These are phyloP conservation scores for Patella vulgata DNA, from an alignment of 1,140 invertebrate genomes.

Conservation along the genomic window DNA sequence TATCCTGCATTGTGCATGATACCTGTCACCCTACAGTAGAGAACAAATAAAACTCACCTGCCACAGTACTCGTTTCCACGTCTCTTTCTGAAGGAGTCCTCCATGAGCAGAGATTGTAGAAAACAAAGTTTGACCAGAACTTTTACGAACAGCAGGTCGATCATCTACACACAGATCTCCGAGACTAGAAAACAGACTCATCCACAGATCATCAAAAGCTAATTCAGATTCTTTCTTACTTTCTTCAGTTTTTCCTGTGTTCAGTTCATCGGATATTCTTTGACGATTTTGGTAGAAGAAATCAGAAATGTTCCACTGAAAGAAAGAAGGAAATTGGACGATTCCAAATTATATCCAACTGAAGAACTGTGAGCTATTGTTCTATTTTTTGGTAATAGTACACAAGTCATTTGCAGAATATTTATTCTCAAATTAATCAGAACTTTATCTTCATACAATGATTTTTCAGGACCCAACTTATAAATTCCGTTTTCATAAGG, in stretches of 20 bases:
- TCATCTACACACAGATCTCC: constrained; percentile 95
- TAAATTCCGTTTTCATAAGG: no score
- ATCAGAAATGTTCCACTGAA: constrained; percentile 97
- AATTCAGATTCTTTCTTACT: constrained; percentile 20
- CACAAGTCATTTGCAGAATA: no score
- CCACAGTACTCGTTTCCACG: constrained; percentile 78
- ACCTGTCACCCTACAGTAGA: no score
- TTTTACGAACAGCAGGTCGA: constrained; percentile 94
- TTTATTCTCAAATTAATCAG: no score
- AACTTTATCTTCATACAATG: no score
- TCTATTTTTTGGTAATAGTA: no score
- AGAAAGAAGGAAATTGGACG: constrained; percentile 38
- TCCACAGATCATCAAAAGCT: constrained; percentile 93
- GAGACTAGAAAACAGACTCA: constrained; percentile 90
- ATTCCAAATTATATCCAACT: no score
- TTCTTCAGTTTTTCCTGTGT: constrained; percentile 23
- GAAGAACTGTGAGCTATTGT: no score
- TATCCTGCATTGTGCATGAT: no score
- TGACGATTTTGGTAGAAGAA: constrained; percentile 96
- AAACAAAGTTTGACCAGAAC: constrained; percentile 98
- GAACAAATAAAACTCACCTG: constrained; percentile 55
- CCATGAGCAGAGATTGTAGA: constrained; percentile 97
- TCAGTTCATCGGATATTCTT: constrained; percentile 72
- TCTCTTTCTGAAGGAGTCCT: constrained; percentile 80
- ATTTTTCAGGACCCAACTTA: no score